These are phyloP conservation scores for Malthinus flaveolus DNA, from an alignment of 2,888 invertebrate species.

Conservation along the genomic window DNA sequence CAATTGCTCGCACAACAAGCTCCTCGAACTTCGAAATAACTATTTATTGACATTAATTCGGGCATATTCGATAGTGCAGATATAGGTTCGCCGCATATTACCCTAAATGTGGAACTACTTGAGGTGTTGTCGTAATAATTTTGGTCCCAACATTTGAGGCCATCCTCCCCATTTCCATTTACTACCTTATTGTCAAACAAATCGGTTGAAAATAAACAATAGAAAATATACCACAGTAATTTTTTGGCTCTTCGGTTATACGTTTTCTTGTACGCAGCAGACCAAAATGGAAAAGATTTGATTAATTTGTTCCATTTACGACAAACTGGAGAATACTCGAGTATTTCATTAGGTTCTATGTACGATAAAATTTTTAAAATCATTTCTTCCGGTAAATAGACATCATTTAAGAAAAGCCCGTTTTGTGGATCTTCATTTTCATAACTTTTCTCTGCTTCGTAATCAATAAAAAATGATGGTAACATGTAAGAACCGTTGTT, in stretches of 20 bases:
- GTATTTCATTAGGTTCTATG: slow-evolving; percentile 50
- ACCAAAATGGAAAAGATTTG: slow-evolving; percentile 47
- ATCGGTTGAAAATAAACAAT: slow-evolving; percentile 49
- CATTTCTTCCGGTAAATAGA: slow-evolving; percentile 57
- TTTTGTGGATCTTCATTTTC: slow-evolving; percentile 39
- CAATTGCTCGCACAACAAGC: slow-evolving; percentile 56
- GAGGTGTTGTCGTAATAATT: no score
- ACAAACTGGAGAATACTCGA: slow-evolving; percentile 57
- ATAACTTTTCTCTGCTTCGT: no score
- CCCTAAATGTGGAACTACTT: no score
- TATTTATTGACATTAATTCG: slow-evolving; percentile 51
- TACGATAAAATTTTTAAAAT: slow-evolving; percentile 53
- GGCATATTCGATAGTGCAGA: slow-evolving; percentile 51
- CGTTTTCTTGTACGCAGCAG: slow-evolving; percentile 37
- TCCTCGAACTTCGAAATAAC: slow-evolving; percentile 60
- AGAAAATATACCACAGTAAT: slow-evolving; percentile 54
- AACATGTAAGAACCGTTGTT: no score
- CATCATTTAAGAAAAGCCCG: slow-evolving; percentile 48
- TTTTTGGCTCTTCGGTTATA: slow-evolving; percentile 40
- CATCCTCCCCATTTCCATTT: slow-evolving; percentile 50
- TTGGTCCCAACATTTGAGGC: no score
- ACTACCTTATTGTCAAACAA: slow-evolving; percentile 59
- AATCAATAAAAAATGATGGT: no score
- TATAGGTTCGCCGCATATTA: no score
- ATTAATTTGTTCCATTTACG: slow-evolving; percentile 57